Evolutionary conservation across 1,140 invertebrate genomes (phyloP).

Genomic region (Zaprionus ghesquierei): DNA sequence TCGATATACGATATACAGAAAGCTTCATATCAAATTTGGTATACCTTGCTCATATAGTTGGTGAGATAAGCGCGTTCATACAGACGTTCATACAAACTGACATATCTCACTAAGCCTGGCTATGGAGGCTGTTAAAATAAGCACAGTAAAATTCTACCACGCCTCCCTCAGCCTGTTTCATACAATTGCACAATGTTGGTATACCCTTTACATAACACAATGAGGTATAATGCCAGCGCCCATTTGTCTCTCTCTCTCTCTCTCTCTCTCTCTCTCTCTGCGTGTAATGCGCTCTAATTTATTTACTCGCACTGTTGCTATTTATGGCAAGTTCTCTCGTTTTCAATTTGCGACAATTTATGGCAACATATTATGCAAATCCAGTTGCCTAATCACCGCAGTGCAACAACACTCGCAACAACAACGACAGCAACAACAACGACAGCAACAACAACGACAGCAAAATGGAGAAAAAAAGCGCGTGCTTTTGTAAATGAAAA

Average conservation of each 20-base stretch:
- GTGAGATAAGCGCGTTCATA: too few species aligned
- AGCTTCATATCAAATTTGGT: too few species aligned
- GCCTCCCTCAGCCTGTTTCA: too few species aligned
- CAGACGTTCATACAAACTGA: too few species aligned
- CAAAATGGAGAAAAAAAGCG: conserved; percentile 2
- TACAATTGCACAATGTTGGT: too few species aligned
- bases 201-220: too few species aligned
- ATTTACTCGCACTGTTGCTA: conserved; percentile 67
- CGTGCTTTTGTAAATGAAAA: conserved; percentile 60
- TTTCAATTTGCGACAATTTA: conserved; percentile 75
- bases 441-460: neutral
- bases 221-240: too few species aligned
- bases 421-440: neutral
- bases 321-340: conserved; percentile 61
- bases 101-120: too few species aligned
- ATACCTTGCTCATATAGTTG: too few species aligned
- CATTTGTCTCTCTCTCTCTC: conserved; percentile 2
- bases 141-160: too few species aligned
- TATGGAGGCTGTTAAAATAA: too few species aligned
- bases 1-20: too few species aligned
- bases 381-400: conserved; percentile 59
- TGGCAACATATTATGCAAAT: conserved; percentile 74
- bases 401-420: neutral
- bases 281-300: conserved; percentile 63
- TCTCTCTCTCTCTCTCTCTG: conserved; percentile 10